Evolutionary conservation across 2,888 invertebrate species (phyloP).

Genomic region (Oxycera nigricornis): DNA sequence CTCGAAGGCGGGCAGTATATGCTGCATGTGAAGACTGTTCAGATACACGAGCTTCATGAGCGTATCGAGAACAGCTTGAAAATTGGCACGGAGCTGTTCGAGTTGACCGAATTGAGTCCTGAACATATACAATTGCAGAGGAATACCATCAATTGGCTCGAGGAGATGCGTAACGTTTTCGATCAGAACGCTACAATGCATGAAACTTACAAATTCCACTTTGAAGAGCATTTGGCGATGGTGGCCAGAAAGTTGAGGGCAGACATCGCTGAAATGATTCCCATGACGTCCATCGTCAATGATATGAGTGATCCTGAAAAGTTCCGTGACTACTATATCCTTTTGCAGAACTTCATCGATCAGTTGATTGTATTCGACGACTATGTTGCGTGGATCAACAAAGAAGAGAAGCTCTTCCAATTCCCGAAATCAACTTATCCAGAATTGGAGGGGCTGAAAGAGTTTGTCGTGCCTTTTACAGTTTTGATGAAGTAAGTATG

Average conservation of each 20-base stretch:
- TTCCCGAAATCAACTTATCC: conserved; percentile 79
- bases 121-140: conserved; percentile 83
- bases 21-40: conserved; percentile 75
- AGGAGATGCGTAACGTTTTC: conserved; percentile 80
- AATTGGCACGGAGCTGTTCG: conserved; percentile 72
- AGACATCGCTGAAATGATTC: conserved; percentile 75
- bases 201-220: conserved; percentile 81
- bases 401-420: conserved; percentile 85
- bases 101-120: conserved; percentile 75
- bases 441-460: conserved; percentile 79
- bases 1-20: conserved; percentile 83
- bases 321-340: conserved; percentile 79
- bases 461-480: conserved; percentile 74
- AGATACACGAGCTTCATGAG: conserved; percentile 73
- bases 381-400: conserved; percentile 84
- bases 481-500: conserved; percentile 69
- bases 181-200: conserved; percentile 80
- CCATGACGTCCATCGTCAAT: conserved; percentile 78
- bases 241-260: conserved; percentile 74
- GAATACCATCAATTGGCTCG: conserved; percentile 83
- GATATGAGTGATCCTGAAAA: conserved; percentile 83
- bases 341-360: conserved; percentile 77
- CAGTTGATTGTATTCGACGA: conserved; percentile 77
- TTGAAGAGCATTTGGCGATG: conserved; percentile 79
- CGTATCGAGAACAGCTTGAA: conserved; percentile 73